A percentile compares a stretch with the other conserved stretches of the same genome.
Conservation (phyloP, 2,113 vertebrate genomes). For the Tamias sibiricus region DNA sequence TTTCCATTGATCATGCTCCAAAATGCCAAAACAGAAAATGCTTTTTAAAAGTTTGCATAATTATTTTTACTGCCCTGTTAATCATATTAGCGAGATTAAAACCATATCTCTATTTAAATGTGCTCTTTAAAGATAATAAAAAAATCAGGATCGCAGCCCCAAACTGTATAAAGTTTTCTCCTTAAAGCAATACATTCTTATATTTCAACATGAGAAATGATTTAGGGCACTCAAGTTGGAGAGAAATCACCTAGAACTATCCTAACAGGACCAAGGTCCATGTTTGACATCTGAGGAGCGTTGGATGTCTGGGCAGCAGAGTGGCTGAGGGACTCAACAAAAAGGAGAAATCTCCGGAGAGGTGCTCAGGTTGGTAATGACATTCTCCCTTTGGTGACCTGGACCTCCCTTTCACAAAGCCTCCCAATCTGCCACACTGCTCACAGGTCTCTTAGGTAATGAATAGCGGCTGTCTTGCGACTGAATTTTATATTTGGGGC, state of each 20-base stretch:
- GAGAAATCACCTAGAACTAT: background rate
- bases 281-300: background rate
- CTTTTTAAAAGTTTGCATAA: background rate
- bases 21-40: background rate
- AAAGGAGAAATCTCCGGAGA: background rate
- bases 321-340: background rate
- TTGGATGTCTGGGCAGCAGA: background rate
- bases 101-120: background rate
- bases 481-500: background rate
- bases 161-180: background rate
- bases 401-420: background rate
- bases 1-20: background rate
- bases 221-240: background rate
- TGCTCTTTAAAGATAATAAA: background rate
- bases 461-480: background rate
- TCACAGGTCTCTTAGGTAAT: background rate
- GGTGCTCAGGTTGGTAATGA: background rate
- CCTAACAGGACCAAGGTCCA: background rate
- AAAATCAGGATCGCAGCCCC: background rate
- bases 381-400: background rate
- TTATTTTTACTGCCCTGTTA: background rate
- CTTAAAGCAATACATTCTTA: background rate
- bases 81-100: conserved; percentile 1
- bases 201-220: background rate
- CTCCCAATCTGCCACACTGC: background rate